phyloP scores from a whole-genome alignment of 2,888 invertebrate species.

The Nemurella pictetii region DNA sequence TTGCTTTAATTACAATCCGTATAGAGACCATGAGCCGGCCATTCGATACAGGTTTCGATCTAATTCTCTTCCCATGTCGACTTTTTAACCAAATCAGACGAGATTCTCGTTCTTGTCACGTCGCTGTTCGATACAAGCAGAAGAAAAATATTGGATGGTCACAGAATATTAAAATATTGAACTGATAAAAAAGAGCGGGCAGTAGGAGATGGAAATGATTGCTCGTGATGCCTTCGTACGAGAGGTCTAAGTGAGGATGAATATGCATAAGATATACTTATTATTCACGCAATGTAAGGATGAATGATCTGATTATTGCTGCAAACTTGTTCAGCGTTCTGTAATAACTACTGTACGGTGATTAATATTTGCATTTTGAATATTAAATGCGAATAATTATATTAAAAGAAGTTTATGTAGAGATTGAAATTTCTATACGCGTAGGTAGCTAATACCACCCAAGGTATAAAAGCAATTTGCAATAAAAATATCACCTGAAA shows the following conservation, averaged over 20 bases:
- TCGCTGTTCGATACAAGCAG: neutral
- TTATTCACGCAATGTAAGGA: conserved; percentile 18
- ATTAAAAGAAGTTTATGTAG: neutral
- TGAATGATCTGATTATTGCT: conserved; percentile 16
- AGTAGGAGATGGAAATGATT: neutral
- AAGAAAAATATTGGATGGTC: neutral
- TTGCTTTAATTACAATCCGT: conserved; percentile 30
- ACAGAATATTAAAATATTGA: neutral
- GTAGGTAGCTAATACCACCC: neutral
- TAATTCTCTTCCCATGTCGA: conserved; percentile 25
- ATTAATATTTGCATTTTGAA: conserved; percentile 23
- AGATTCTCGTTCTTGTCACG: conserved; percentile 27
- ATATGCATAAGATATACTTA: conserved; percentile 13
- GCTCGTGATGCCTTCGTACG: neutral
- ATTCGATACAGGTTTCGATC: conserved; percentile 29
- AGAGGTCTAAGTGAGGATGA: conserved; percentile 5
- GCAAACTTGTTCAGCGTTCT: conserved; percentile 2
- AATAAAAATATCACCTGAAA: neutral
- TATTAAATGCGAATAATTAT: neutral
- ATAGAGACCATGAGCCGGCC: neutral
- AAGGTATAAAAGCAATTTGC: neutral
- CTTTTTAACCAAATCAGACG: conserved; percentile 12
- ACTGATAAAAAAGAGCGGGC: neutral
- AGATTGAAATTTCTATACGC: neutral
- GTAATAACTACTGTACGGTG: conserved; percentile 23